A percentile compares a stretch with the other conserved stretches of the same genome.
phyloP scores from a whole-genome alignment of 2,797 vertebrate genomes.

The Hylomyscus alleni region DNA sequence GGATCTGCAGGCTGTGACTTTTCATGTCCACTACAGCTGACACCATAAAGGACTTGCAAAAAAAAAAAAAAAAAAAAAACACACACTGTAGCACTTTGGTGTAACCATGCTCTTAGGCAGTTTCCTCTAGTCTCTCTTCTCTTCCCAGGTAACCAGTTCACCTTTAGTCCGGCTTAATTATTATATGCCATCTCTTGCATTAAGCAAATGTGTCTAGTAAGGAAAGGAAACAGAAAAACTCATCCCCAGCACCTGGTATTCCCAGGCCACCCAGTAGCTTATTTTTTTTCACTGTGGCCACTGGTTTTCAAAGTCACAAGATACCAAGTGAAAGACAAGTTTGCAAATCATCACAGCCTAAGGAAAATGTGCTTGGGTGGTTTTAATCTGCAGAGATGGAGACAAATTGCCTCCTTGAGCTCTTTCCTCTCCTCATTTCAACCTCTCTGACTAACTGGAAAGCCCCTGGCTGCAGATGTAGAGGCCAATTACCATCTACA shows the following conservation, averaged over 20 bases:
- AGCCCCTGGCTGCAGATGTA: constrained; percentile 64
- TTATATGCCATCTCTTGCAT: constrained; percentile 31
- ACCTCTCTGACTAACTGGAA: constrained; percentile 34
- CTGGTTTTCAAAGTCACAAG: neutral
- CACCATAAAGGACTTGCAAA: neutral
- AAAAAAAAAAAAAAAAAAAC: neutral
- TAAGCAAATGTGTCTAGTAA: constrained; percentile 18
- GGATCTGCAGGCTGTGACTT: neutral
- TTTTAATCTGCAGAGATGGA: constrained; percentile 48
- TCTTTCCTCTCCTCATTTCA: neutral
- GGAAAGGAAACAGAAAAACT: constrained; percentile 28
- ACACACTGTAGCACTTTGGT: neutral
- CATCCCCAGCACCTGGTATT: constrained; percentile 22
- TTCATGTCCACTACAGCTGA: neutral
- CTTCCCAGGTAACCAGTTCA: constrained; percentile 29
- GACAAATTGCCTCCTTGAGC: constrained; percentile 24
- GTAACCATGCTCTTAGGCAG: neutral
- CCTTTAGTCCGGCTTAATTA: constrained; percentile 35
- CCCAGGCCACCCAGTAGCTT: constrained; percentile 55
- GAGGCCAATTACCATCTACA: constrained; percentile 35
- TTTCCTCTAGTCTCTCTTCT: neutral
- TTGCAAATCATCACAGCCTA: constrained; percentile 26
- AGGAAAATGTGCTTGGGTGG: constrained; percentile 51
- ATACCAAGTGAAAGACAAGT: constrained; percentile 22
- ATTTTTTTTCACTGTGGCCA: constrained; percentile 53